A percentile compares a stretch with the other conserved stretches of the same genome.
phyloP scores from a whole-genome alignment of 2,888 invertebrate genomes.

The Venusia cambrica region DNA sequence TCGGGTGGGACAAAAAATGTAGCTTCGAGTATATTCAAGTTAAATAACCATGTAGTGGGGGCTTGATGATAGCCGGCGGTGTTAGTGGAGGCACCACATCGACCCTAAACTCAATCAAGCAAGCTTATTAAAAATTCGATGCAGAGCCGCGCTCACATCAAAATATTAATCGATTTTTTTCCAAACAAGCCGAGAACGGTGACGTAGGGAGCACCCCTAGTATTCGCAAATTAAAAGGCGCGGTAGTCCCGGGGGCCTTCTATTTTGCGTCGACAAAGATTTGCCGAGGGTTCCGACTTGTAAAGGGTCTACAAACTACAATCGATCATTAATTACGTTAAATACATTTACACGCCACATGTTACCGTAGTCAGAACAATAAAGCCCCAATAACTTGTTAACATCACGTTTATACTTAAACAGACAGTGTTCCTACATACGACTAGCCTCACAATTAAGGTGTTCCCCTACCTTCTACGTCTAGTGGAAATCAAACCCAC shows the following conservation, averaged over 20 bases:
- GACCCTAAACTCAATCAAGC: conserved; percentile 47
- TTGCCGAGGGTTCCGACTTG: conserved; percentile 62
- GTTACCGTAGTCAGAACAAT: conserved; percentile 49
- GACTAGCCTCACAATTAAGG: no score
- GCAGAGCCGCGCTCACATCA: conserved; percentile 38
- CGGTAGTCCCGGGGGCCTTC: conserved; percentile 60
- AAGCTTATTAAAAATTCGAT: conserved; percentile 57
- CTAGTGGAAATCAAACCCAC: no score
- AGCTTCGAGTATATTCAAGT: no score
- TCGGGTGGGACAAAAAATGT: no score
- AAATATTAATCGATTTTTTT: conserved; percentile 31
- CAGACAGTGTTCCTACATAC: no score
- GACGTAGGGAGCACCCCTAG: conserved; percentile 58
- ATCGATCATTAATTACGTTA: conserved; percentile 79
- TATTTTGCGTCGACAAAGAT: conserved; percentile 69
- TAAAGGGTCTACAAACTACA: conserved; percentile 61
- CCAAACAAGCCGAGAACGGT: conserved; percentile 30
- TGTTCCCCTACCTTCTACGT: no score
- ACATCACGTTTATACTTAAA: conserved; percentile 13
- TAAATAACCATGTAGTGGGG: not conserved
- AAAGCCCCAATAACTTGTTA: conserved; percentile 35
- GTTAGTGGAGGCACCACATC: conserved; percentile 37
- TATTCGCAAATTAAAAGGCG: conserved; percentile 79
- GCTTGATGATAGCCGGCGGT: conserved; percentile 10
- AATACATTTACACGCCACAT: conserved; percentile 77